Percentiles rank a stretch among this genome's conserved stretches.
Evolutionary conservation across 1,140 invertebrate species (phyloP).

Genomic region (Wasmannia auropunctata): DNA sequence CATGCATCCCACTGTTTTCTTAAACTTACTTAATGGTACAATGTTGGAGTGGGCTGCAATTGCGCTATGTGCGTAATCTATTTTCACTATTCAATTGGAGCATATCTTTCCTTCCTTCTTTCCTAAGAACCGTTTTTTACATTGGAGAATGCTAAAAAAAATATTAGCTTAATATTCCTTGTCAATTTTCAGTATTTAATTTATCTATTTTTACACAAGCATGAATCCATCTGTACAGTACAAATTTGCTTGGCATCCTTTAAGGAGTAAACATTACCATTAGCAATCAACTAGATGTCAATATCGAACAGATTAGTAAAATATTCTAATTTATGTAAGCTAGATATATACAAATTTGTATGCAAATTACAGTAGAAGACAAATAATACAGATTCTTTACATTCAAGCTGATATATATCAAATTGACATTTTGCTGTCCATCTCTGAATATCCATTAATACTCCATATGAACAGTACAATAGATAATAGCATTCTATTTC

Average conservation of each 20-base stretch:
- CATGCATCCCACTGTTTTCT: constrained; percentile 65
- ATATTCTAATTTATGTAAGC: neutral
- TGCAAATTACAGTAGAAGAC: constrained; percentile 34
- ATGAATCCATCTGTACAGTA: neutral
- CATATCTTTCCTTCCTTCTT: neutral
- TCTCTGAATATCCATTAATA: constrained; percentile 15
- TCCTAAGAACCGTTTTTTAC: neutral
- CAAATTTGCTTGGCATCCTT: neutral
- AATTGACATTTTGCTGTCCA: neutral
- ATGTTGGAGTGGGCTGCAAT: constrained; percentile 56
- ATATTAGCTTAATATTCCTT: neutral
- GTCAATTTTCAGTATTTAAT: neutral
- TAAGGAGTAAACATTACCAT: neutral
- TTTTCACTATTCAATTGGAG: constrained; percentile 66
- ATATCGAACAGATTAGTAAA: constrained; percentile 10
- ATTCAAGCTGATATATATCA: neutral
- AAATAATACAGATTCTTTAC: neutral
- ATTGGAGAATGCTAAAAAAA: constrained; percentile 26
- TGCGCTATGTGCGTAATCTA: constrained; percentile 42
- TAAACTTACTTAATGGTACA: constrained; percentile 66
- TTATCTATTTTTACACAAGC: neutral
- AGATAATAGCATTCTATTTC: constrained; percentile 41
- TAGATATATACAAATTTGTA: constrained; percentile 45
- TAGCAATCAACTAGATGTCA: neutral
- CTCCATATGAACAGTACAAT: constrained; percentile 55